Evolutionary conservation across 2,888 invertebrate genomes (phyloP).

Genomic region (Hyposoter didymator): DNA sequence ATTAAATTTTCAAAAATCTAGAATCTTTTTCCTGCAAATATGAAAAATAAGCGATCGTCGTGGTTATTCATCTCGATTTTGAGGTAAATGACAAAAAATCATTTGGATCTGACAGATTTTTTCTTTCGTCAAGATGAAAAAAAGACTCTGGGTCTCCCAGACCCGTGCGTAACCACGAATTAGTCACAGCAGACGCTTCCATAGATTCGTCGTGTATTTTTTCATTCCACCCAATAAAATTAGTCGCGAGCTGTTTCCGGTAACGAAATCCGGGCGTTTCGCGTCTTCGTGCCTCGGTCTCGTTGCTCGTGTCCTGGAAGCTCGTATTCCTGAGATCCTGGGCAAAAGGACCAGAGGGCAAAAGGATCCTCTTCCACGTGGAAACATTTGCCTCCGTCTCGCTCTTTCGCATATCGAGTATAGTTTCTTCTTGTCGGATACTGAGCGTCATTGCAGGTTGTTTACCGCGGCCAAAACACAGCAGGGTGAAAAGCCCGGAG

Average conservation of each 20-base stretch:
- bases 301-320: neutral
- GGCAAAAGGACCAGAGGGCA: slow-evolving; percentile 1
- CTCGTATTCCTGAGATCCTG: slow-evolving; percentile 3
- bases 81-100: neutral
- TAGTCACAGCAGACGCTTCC: neutral
- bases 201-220: slow-evolving; percentile 72
- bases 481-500: slow-evolving; percentile 23
- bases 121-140: neutral
- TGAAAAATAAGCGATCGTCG: neutral
- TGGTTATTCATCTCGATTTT: neutral
- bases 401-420: neutral
- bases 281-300: neutral
- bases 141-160: neutral
- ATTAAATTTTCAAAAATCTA: neutral
- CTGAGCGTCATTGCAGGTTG: slow-evolving; percentile 27
- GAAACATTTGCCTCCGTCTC: neutral
- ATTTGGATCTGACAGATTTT: neutral
- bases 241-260: slow-evolving; percentile 24
- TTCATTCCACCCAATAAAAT: slow-evolving; percentile 57
- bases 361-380: neutral
- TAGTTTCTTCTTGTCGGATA: slow-evolving; percentile 10
- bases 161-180: neutral
- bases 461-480: neutral
- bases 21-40: neutral
- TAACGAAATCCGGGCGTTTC: slow-evolving; percentile 39